Evolutionary conservation across 2,113 vertebrate species (phyloP).

Genomic region (Serinus canaria): DNA sequence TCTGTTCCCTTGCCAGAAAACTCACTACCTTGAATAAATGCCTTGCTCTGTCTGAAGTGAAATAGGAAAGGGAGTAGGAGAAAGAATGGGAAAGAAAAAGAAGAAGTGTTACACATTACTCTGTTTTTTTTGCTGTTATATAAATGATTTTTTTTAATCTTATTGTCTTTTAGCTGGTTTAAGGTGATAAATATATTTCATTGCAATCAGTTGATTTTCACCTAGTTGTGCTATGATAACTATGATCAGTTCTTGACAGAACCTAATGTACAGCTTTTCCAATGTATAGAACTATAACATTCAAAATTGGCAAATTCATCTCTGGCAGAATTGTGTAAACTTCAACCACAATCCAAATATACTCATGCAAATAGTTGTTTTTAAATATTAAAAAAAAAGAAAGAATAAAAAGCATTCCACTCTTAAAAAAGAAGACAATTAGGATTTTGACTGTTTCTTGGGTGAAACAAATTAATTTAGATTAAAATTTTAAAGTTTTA

Average conservation of each 20-base stretch:
- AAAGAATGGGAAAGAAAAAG: background rate
- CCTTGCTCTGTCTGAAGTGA: background rate
- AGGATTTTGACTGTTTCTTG: background rate
- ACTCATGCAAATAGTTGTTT: background rate
- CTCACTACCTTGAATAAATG: background rate
- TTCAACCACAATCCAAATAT: background rate
- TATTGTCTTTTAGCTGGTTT: background rate
- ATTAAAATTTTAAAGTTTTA: background rate
- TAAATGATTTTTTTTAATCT: background rate
- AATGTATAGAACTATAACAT: background rate
- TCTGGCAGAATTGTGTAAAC: background rate
- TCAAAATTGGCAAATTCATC: background rate
- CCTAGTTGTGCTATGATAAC: background rate
- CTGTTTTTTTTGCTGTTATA: background rate
- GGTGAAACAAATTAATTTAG: background rate
- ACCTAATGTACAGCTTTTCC: background rate
- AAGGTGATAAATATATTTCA: background rate
- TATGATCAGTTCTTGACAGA: background rate
- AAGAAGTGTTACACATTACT: background rate
- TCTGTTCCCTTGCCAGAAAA: background rate
- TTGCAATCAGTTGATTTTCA: background rate
- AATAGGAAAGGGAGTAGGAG: fast-evolving
- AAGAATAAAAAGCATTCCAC: background rate
- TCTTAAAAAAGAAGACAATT: fast-evolving
- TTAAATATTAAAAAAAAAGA: background rate